Evolutionary conservation across 1,140 invertebrate species (phyloP).

Genomic region (Philotrypesis tridentata): DNA sequence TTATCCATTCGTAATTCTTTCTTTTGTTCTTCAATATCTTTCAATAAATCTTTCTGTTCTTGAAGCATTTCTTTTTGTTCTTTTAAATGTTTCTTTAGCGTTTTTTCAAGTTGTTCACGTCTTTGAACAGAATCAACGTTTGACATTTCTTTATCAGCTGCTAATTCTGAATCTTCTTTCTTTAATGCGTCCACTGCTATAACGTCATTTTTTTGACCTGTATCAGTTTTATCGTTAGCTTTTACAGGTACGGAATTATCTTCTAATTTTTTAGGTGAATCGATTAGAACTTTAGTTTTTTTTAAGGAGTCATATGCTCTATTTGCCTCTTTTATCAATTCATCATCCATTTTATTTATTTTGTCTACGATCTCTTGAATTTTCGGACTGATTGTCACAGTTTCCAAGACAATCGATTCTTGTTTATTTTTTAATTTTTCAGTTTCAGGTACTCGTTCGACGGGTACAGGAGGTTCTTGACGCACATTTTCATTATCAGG

Average conservation of each 20-base stretch:
- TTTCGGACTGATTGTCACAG: slow-evolving; percentile 50
- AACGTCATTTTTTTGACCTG: slow-evolving; percentile 54
- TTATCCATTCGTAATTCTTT: slow-evolving; percentile 46
- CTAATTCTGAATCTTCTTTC: slow-evolving; percentile 72
- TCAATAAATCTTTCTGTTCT: slow-evolving; percentile 76
- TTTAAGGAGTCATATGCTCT: slow-evolving; percentile 58
- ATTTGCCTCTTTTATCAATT: slow-evolving; percentile 48
- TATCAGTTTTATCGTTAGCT: slow-evolving; percentile 61
- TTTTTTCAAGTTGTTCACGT: slow-evolving; percentile 74
- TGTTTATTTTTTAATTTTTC: slow-evolving; percentile 38
- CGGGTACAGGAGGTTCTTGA: slow-evolving; percentile 74
- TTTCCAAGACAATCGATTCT: neutral
- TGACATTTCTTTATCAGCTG: slow-evolving; percentile 60
- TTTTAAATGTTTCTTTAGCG: slow-evolving; percentile 75
- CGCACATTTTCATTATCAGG: slow-evolving; percentile 60
- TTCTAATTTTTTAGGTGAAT: slow-evolving; percentile 61
- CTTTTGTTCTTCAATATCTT: slow-evolving; percentile 73
- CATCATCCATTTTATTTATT: slow-evolving; percentile 49
- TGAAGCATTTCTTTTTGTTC: slow-evolving; percentile 74
- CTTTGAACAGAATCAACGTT: slow-evolving; percentile 59
- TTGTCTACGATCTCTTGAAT: slow-evolving; percentile 55
- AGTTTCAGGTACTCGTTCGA: slow-evolving; percentile 64
- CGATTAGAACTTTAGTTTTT: slow-evolving; percentile 56
- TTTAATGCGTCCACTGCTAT: slow-evolving; percentile 67
- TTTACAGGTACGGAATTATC: slow-evolving; percentile 69